Evolutionary conservation across 2,797 vertebrate species (phyloP), one percentile per base, ranked within the genome.

Genomic region (Caiman crocodilus): DNA sequence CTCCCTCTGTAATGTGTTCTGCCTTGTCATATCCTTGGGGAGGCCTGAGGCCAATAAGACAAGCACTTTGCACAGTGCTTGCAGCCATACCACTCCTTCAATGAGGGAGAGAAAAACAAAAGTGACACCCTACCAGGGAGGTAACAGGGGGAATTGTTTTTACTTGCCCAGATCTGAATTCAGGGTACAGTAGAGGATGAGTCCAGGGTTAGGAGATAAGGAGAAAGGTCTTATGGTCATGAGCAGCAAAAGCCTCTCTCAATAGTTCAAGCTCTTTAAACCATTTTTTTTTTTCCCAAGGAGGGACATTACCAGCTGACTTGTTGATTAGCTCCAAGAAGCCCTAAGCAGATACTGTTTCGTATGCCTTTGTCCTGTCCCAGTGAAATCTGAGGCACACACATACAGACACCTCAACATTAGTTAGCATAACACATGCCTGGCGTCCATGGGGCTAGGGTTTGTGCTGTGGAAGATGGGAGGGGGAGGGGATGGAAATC

Each of bases 1-100:
- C 76, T 96, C 94, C 76, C 84, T 69, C 91, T 94, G 82, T 92
- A 91, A 79, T 96, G 90, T 89, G 85, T 94, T 96, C 92, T 91
- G 93, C 61, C 80, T 95, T 94, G 88, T 95, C 95, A 95, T 87
- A 87, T 78, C 92, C 87, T 58, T 20, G 0, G 76, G 92, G 86
- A 95, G 85, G 90, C 75, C 92, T 87, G 82, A 79, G 91, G 94
- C 64, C 0, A 0, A 58, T 65, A 88, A 88, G 76, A 77, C 74
- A 76, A 81, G 92, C 82, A 4, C 86, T 87, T 69, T 11, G 90
- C 3, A 0, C 75, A 88, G 76, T 1, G 85, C 85, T 92, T 6
- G 0, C 30, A 73, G 94, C 26, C 84, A 55, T 0, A 0, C 20
- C 58, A 21, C 84, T 78, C 58, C 89, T 79, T 13, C 7, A 42